Evolutionary conservation across 2,797 vertebrate genomes (phyloP), one percentile per base, ranked within the genome.

Genomic region (Eulemur mongoz): DNA sequence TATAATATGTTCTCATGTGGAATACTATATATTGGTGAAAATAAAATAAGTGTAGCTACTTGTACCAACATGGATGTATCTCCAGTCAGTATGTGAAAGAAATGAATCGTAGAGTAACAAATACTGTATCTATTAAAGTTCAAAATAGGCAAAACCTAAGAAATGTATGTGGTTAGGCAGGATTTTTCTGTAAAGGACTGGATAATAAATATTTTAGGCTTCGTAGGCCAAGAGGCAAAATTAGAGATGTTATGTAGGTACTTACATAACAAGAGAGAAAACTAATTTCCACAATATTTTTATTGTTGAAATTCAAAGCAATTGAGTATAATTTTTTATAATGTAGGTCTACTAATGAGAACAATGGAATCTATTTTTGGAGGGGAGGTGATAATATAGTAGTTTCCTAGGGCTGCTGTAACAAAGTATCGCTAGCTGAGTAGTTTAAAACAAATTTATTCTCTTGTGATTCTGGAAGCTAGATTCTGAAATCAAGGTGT

Each of bases 301-400:
- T 91, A 50, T 83, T 76, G 54, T 43, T 59, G n/a, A 59, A 91
- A 32, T 76, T 91, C 50, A 96, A 70, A 91, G 82, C 52, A 82
- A 90, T 52, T 76, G n/a, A 32, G 17, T n/a, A 63, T 30, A 32
- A 63, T 63, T 73, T 76, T 57, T 79, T 61, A 7, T 91, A 88
- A 40, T 40, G 5, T 40, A 40, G 22, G 20, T 73, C 35, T 73
- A 15, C 88, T 63, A 48, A 30, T 72, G 12, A 52, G 57, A 80
- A 30, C 22, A 86, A 81, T 81, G 32, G 50, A 83, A 50, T 78
- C 40, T 73, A 27, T 67, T 86, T 27, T 18, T 4, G 52, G n/a
- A 18, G 61, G 61, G 7, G 20, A 69, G 43, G 61, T 69, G 27
- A 32, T 63, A 30, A 11, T 82, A 30, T 63, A 35, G 61, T 50